Percentiles rank a stretch among this genome's conserved stretches.
Conservation (phyloP, 1,140 invertebrate species). For the Phenacoccus solenopsis region DNA sequence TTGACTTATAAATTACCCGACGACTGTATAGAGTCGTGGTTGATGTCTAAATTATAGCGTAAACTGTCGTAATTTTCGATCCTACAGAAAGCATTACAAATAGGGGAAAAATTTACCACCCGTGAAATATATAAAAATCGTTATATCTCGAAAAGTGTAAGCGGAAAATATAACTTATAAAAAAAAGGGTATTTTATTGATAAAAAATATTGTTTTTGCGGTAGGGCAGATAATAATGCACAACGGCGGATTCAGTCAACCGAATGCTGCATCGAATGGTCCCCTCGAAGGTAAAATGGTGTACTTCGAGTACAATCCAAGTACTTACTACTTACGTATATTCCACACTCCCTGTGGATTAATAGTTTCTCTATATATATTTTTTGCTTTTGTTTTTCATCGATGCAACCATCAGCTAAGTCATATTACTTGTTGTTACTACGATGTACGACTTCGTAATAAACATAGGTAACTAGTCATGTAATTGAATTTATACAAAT, state of each 20-base stretch:
- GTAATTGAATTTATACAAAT: too few relatives aligned
- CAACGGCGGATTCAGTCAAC: slow-evolving; percentile 4
- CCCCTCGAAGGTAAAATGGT: neutral
- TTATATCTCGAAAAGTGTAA: slow-evolving; percentile 14
- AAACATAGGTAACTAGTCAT: too few relatives aligned
- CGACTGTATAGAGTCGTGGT: neutral
- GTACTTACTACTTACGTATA: too few relatives aligned
- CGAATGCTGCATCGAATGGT: neutral
- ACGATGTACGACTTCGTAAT: too few relatives aligned
- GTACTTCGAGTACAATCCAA: too few relatives aligned
- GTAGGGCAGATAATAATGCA: slow-evolving; percentile 16
- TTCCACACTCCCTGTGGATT: too few relatives aligned
- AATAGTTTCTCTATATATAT: too few relatives aligned
- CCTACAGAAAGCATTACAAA: slow-evolving; percentile 8
- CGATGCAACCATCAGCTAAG: too few relatives aligned
- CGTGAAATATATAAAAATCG: slow-evolving; percentile 18
- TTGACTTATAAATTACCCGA: slow-evolving; percentile 12
- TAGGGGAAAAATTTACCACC: slow-evolving; percentile 17
- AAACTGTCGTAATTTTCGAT: slow-evolving; percentile 15
- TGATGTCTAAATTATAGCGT: slow-evolving; percentile 15
- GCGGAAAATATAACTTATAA: slow-evolving; percentile 18
- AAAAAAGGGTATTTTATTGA: slow-evolving; percentile 18
- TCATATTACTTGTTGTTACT: too few relatives aligned
- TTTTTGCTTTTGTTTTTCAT: too few relatives aligned
- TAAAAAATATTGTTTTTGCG: slow-evolving; percentile 17